Base-by-base conservation (phyloP, 2,888 invertebrate species). In the Cataglyphis altisquamis region DNA sequence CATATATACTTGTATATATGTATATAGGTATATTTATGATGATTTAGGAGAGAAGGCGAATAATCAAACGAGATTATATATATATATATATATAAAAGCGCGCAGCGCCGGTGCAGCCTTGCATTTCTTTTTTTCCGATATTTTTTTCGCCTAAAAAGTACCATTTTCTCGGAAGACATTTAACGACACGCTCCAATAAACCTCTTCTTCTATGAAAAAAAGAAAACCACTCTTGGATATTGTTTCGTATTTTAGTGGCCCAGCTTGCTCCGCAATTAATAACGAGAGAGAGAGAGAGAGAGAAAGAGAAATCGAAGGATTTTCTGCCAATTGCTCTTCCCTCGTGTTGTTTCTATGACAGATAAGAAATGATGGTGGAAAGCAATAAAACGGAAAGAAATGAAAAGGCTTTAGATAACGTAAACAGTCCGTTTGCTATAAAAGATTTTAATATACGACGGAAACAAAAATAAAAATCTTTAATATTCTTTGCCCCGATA, bases 191-290 rank as follows among this genome's bases (percentile, higher is more conserved):
- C 52, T 68, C 21, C 63, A 39, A 48, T 29, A 32, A 39, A 48
- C 52, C 52, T 60, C 57, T 25, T 18, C 3, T 60, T 5, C 36
- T 12, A 45, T 0, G n/a, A 25, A 25, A 72, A 25, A 55, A 48
- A 8, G 3, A 52, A 29, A 60, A 25, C n/a, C 36, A 84, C 12
- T 29, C 12, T n/a, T 45, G 21, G 12, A 73, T 81, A 52, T 67
- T 66, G 39, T 52, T 73, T 57, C 55, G 18, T 29, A 29, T 55
- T 67, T 6, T 36, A 55, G 4, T 41, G 32, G 82, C 72, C 29
- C 72, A 32, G 12, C 68, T 63, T 39, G 52, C 52, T 66, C 41
- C 67, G 77, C 72, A 84, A 85, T 83, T 85, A 84, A 83, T 83
- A 84, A 85, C 39, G 66, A 41, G 81, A 75, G 73, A 36, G 32